Base-by-base conservation (phyloP, 2,888 invertebrate species). In the Drosophila rubida region DNA sequence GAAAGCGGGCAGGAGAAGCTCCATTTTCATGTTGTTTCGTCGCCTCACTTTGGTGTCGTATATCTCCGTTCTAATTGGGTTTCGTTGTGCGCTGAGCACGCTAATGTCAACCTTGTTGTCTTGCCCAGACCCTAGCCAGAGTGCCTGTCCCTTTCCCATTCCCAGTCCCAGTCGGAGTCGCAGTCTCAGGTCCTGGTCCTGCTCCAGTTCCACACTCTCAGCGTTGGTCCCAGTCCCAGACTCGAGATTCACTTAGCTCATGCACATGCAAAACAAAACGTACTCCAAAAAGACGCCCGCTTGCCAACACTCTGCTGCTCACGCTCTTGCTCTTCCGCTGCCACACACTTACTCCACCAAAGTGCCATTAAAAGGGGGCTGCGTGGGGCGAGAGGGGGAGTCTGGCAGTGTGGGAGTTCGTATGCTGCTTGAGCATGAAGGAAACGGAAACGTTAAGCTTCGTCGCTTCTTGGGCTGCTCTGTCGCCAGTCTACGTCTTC, bases 11-110 rank as follows among this genome's bases (percentile, higher is more conserved):
- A 16, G 41, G 32, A 39, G 37, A 13, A 54, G 83, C 82, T 78
- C 73, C 79, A 77, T 70, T 78, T 88, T 80, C 88, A 78, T 88
- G 88, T 88, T 87, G 88, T 87, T 79, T 88, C 81, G 69, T 82
- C 83, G 87, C 88, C 87, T 87, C 83, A 84, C 89, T 81, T 81
- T 83, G 87, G 89, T 86, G 83, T 88, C 88, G 76, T 89, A 88
- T 88, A 85, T 88, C 89, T 88, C 70, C 63, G 64, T 86, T 88
- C 89, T 88, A 88, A 88, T 88, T 88, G 89, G 89, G 85, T 89
- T 89, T 87, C 83, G 78, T 78, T 78, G 87, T 74, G 83, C 76
- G 70, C 80, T 44, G 69, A 69, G 82, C 74, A 51, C 85, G 84
- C 84, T 86, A 88, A 87, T 81, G 89, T 82, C 89, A 87, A 88